Evolutionary conservation across 1,140 invertebrate species (phyloP).

Genomic region (Camponotus vicinus): DNA sequence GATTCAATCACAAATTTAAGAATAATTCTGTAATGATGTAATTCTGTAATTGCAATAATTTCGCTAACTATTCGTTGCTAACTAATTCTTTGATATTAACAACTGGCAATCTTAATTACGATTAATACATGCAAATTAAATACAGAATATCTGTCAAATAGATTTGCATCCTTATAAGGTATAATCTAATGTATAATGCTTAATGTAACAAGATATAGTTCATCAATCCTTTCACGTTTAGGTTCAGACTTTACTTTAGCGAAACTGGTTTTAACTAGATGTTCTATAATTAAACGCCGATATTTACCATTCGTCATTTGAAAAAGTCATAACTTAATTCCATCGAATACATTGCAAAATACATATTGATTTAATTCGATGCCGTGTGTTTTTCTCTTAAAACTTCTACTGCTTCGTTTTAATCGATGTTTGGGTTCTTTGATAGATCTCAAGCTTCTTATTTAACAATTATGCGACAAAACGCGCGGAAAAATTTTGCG

Average conservation of each 20-base stretch:
- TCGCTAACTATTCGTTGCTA: background rate
- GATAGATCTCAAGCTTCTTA: background rate
- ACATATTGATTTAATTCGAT: slow-evolving; percentile 22
- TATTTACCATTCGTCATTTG: slow-evolving; percentile 49
- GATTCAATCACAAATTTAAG: background rate
- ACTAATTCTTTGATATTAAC: background rate
- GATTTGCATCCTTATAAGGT: background rate
- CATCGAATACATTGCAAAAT: slow-evolving; percentile 54
- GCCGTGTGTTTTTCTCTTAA: slow-evolving; percentile 32
- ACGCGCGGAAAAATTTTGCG: slow-evolving; percentile 25
- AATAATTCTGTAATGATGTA: background rate
- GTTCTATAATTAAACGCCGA: slow-evolving; percentile 43
- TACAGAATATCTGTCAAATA: too few species aligned
- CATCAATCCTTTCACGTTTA: background rate
- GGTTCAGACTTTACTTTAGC: slow-evolving; percentile 23
- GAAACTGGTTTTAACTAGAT: slow-evolving; percentile 60
- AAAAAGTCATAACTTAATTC: slow-evolving; percentile 34
- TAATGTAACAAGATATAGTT: too few species aligned
- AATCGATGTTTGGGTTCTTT: background rate
- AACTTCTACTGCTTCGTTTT: background rate
- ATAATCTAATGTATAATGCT: background rate
- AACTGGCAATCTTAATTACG: background rate
- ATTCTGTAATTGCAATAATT: background rate
- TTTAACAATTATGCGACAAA: slow-evolving; percentile 14
- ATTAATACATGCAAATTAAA: background rate